These are phyloP conservation scores for Upupa epops DNA, from an alignment of 2,113 vertebrate genomes.

Conservation along the genomic window DNA sequence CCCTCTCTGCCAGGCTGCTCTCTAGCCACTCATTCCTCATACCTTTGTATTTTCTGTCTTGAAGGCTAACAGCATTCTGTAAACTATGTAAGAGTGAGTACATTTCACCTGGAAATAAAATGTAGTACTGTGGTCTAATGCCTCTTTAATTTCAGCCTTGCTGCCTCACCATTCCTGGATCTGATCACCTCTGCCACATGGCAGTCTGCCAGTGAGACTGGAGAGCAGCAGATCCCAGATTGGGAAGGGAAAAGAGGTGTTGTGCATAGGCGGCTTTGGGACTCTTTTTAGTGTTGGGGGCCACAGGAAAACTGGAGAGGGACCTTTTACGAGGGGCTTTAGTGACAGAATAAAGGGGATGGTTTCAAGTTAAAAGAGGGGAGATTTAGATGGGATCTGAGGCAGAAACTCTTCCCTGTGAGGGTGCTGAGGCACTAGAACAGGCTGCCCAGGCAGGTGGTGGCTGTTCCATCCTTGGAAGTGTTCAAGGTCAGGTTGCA, in stretches of 20 bases:
- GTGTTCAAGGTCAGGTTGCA: too few relatives aligned
- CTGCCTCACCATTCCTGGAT: background rate
- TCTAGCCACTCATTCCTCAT: background rate
- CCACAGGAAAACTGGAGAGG: too few relatives aligned
- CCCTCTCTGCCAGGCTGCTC: too few relatives aligned
- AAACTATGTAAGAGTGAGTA: background rate
- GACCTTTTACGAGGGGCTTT: too few relatives aligned
- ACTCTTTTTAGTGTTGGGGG: background rate
- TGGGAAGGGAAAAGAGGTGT: background rate
- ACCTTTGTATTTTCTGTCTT: background rate
- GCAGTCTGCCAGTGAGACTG: background rate
- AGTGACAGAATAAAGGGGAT: too few relatives aligned
- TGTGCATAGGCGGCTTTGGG: fast-evolving
- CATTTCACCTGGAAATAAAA: background rate
- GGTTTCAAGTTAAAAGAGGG: too few relatives aligned
- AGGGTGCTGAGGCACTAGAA: too few relatives aligned
- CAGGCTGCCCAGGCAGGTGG: too few relatives aligned
- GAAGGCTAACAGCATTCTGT: background rate
- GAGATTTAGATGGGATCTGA: too few relatives aligned
- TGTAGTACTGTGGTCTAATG: background rate
- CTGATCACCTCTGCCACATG: background rate
- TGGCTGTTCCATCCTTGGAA: too few relatives aligned
- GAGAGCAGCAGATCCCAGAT: background rate
- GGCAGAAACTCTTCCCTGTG: too few relatives aligned
- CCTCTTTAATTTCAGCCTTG: background rate